These are phyloP conservation scores for Potorous gilbertii DNA, from an alignment of 2,797 vertebrate genomes.

Conservation along the genomic window DNA sequence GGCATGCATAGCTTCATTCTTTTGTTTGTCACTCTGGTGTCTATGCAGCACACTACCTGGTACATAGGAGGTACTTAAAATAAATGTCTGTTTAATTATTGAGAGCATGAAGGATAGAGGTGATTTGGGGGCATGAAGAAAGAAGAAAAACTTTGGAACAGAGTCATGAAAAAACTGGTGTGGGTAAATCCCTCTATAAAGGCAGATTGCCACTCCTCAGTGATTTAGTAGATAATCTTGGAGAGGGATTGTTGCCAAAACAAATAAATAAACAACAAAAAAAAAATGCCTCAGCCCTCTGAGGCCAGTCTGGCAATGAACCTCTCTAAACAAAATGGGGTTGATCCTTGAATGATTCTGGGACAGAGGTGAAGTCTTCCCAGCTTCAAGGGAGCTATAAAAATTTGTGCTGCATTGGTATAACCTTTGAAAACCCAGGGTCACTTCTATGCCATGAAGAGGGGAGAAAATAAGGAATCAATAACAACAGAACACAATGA, in stretches of 20 bases:
- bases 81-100: neutral
- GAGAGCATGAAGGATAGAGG: neutral
- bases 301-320: neutral
- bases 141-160: neutral
- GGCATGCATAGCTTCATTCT: neutral
- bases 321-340: neutral
- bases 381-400: neutral
- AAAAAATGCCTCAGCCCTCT: neutral
- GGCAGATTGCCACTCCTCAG: neutral
- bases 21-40: neutral
- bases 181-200: neutral
- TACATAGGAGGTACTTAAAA: neutral
- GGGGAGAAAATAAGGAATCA: neutral
- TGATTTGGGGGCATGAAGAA: neutral
- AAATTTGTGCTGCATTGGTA: neutral
- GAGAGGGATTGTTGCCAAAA: neutral
- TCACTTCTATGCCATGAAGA: neutral
- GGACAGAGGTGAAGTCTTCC: neutral
- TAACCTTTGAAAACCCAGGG: neutral
- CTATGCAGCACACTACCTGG: neutral
- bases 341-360: neutral
- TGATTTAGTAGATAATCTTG: neutral
- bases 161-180: neutral
- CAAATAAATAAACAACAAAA: neutral
- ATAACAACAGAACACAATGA: neutral